A percentile compares a stretch with the other conserved stretches of the same genome.
These are phyloP conservation scores for Octodonta nipae DNA, from an alignment of 2,888 invertebrate genomes.

Conservation along the genomic window DNA sequence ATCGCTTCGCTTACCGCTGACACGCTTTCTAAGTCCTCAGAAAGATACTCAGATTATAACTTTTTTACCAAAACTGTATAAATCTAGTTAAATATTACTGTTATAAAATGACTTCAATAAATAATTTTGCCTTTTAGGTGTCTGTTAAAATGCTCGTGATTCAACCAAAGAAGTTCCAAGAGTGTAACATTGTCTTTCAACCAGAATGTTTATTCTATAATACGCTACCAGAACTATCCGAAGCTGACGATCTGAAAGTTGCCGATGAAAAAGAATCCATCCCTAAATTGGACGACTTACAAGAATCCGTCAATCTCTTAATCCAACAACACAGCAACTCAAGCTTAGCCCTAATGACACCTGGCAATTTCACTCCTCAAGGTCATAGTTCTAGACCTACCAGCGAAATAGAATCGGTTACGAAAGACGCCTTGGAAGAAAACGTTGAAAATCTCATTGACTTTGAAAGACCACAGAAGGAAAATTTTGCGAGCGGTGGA, in stretches of 20 bases:
- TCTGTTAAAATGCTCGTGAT: slow-evolving; percentile 60
- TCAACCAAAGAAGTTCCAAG: slow-evolving; percentile 79
- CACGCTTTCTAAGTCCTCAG: too few species aligned
- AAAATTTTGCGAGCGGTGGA: slow-evolving; percentile 59
- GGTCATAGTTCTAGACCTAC: slow-evolving; percentile 23
- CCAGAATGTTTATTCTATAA: slow-evolving; percentile 23
- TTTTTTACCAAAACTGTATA: too few species aligned
- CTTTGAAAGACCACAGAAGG: slow-evolving; percentile 27
- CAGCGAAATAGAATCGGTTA: neutral
- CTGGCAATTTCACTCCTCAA: slow-evolving; percentile 66
- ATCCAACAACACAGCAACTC: slow-evolving; percentile 29
- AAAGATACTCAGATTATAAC: too few species aligned
- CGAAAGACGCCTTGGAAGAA: slow-evolving; percentile 15
- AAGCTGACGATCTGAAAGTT: slow-evolving; percentile 7
- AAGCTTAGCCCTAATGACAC: slow-evolving; percentile 66
- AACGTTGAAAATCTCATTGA: slow-evolving; percentile 24
- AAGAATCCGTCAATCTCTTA: slow-evolving; percentile 30
- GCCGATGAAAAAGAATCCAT: slow-evolving; percentile 20
- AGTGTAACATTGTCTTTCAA: slow-evolving; percentile 35
- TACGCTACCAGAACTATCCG: slow-evolving; percentile 7
- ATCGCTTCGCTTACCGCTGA: too few species aligned
- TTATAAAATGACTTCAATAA: too few species aligned
- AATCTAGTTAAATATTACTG: too few species aligned
- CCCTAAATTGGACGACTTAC: slow-evolving; percentile 30
- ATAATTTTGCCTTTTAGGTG: too few species aligned